A percentile compares a stretch with the other conserved stretches of the same genome.
These are phyloP conservation scores for Pogonognathellus flavescens DNA, from an alignment of 1,140 invertebrate species.

Conservation along the genomic window DNA sequence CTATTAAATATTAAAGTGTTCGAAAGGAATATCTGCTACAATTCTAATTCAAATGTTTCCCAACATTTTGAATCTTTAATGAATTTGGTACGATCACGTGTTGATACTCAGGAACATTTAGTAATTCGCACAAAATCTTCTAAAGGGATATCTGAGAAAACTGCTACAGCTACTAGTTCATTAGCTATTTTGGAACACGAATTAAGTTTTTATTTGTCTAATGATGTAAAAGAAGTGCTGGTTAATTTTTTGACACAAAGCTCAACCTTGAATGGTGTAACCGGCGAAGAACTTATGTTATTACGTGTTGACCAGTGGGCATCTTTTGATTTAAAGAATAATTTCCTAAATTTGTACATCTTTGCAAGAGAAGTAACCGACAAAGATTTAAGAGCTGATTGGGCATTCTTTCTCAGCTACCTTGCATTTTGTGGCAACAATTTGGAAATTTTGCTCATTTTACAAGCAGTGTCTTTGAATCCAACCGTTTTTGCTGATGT, in stretches of 20 bases:
- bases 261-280: neutral
- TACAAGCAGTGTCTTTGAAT: slow-evolving; percentile 49
- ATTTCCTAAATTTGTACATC: slow-evolving; percentile 36
- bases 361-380: neutral
- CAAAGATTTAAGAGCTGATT: slow-evolving; percentile 21
- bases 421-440: neutral
- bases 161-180: too few relatives aligned
- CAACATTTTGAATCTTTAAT: too few relatives aligned
- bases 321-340: neutral
- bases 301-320: neutral
- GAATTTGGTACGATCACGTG: too few relatives aligned
- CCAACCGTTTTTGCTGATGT: neutral
- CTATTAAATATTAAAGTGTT: neutral
- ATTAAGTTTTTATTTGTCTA: neutral
- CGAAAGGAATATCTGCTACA: neutral
- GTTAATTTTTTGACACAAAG: neutral
- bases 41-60: neutral
- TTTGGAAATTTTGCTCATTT: neutral
- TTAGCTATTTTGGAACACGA: neutral
- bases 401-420: slow-evolving; percentile 12
- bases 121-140: too few relatives aligned
- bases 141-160: too few relatives aligned
- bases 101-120: too few relatives aligned
- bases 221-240: neutral
- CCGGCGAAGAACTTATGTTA: neutral